Base-by-base conservation (phyloP, 2,797 vertebrate genomes). In the Phrynocephalus guinanensis region DNA sequence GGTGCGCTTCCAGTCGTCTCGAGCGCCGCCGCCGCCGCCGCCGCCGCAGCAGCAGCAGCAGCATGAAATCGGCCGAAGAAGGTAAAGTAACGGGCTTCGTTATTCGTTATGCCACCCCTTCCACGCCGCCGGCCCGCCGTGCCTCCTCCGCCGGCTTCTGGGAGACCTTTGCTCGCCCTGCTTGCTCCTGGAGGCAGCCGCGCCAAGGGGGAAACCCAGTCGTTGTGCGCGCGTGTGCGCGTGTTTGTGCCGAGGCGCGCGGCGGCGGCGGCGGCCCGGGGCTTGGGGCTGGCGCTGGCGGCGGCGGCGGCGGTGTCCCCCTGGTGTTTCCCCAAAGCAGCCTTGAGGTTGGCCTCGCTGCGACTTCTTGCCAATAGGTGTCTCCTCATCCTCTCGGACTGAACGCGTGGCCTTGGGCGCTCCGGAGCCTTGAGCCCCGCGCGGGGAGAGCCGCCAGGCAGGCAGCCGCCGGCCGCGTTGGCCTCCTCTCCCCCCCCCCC, bases 61-160 rank as follows among this genome's bases (percentile, higher is more conserved):
- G 97, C 78, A 99, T 99, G 98, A 99, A 98, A 97, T 98, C 98
- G 87, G 98, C 98, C 86, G 98, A 99, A 93, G 98, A 99, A 98
- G 98, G 98, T 98, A 98, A 97, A 93, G 44, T 80, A 5, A 5
- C 52, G 33, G 6, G 6, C 33, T 48, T 44, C 16, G 15, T 13
- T 56, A 56, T 56, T 56, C 3, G 2, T 26, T 24, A 33, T 26
- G 4, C 11, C 84, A 15, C 1, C 13, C 30, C 83, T 11, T 16
- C 48, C 18, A 11, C 1, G 2, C 9, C 11, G 15, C 28, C 18
- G 16, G 18, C 6, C 67, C 6, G 22, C 9, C 24, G 28, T 6
- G 72, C 52, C 20, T 26, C 66, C 33, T 44, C 15, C 60, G 33
- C 18, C 26, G 28, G 28, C 68, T 28, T 52, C n/a, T 66, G 75